phyloP scores from a whole-genome alignment of 2,888 invertebrate genomes.

The Phymatocera aterrima region DNA sequence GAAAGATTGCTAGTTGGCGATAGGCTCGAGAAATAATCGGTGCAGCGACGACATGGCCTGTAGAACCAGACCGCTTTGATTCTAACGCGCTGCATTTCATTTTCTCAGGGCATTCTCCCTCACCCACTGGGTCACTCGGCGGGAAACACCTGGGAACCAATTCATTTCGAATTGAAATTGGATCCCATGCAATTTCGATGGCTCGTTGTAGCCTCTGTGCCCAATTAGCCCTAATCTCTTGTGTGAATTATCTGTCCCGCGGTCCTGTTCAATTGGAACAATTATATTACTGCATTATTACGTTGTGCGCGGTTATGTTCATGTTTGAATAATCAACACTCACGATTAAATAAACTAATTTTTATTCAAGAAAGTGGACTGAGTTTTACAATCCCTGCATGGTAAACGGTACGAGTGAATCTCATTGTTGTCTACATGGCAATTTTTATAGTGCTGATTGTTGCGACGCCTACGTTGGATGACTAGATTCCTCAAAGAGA shows the following conservation, averaged over 20 bases:
- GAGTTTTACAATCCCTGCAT: background rate
- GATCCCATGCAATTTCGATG: conserved; percentile 30
- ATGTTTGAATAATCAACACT: background rate
- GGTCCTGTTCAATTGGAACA: background rate
- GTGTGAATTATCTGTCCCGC: background rate
- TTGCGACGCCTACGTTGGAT: background rate
- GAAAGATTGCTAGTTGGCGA: background rate
- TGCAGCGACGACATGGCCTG: background rate
- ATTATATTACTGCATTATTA: background rate
- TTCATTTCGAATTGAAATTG: conserved; percentile 26
- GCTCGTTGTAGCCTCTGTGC: background rate
- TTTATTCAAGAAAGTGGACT: background rate
- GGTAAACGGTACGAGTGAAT: background rate
- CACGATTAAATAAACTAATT: background rate
- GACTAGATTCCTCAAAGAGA: background rate
- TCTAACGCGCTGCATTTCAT: background rate
- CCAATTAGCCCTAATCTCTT: background rate
- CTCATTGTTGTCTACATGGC: background rate
- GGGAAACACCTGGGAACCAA: conserved; percentile 42
- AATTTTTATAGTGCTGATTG: background rate
- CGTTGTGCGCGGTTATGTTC: background rate
- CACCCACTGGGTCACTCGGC: conserved; percentile 29
- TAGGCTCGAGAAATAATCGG: background rate
- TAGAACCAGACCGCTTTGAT: background rate
- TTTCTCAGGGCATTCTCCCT: conserved; percentile 2